A percentile compares a stretch with the other conserved stretches of the same genome.
phyloP scores from a whole-genome alignment of 2,888 invertebrate species.

The Acleris cristana region DNA sequence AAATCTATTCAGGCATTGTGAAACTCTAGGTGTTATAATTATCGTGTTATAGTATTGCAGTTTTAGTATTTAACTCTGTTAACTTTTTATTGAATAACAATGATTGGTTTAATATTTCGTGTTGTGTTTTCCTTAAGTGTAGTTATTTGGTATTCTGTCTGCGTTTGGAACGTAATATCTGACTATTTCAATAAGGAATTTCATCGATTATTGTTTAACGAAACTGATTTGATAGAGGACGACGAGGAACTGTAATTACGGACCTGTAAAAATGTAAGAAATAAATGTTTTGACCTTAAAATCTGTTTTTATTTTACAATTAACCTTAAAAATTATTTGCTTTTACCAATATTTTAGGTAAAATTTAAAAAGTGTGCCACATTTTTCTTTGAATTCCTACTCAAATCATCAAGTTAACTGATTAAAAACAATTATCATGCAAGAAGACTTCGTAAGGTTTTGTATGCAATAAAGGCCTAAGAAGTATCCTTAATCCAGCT shows the following conservation, averaged over 20 bases:
- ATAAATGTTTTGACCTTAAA: conserved; percentile 1
- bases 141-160: conserved; percentile 88
- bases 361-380: too few species aligned
- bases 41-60: background rate
- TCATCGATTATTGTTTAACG: conserved; percentile 82
- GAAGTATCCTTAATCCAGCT: too few species aligned
- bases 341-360: too few species aligned
- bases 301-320: background rate
- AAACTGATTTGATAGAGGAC: conserved; percentile 46
- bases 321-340: too few species aligned
- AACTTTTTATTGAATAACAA: conserved; percentile 52
- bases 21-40: too few species aligned
- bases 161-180: conserved; percentile 89
- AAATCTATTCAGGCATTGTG: too few species aligned
- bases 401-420: too few species aligned
- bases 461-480: too few species aligned
- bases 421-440: too few species aligned
- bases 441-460: too few species aligned
- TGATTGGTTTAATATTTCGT: conserved; percentile 86
- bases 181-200: conserved; percentile 90
- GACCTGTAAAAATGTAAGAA: background rate
- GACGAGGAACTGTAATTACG: conserved; percentile 45
- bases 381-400: too few species aligned
- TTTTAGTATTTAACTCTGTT: background rate
- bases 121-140: conserved; percentile 86